Evolutionary conservation across 2,888 invertebrate genomes (phyloP).

Genomic region (Drosophila meridiana): DNA sequence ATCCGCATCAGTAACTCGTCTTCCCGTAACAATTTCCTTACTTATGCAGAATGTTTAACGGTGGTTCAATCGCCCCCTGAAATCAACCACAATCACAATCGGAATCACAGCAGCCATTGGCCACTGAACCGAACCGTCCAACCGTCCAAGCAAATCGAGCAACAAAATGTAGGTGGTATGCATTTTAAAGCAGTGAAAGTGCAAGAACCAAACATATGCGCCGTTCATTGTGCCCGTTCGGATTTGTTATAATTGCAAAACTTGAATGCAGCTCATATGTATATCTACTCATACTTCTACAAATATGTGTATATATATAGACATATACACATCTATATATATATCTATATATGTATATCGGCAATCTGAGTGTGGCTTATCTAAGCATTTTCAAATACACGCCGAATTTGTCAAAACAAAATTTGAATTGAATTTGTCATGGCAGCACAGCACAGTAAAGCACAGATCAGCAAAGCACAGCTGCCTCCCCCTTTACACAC

Average conservation of each 20-base stretch:
- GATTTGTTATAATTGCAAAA: conserved; percentile 51
- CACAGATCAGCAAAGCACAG: background rate
- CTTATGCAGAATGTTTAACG: conserved; percentile 76
- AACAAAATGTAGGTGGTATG: conserved; percentile 78
- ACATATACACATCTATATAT: conserved; percentile 1
- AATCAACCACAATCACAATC: conserved; percentile 13
- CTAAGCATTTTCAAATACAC: conserved; percentile 65
- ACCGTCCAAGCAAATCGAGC: conserved; percentile 50
- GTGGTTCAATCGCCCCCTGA: conserved; percentile 62
- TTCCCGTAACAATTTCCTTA: conserved; percentile 76
- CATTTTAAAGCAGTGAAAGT: conserved; percentile 78
- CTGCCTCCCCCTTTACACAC: background rate
- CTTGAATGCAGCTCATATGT: conserved; percentile 24
- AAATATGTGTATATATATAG: conserved; percentile 7
- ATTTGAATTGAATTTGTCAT: conserved; percentile 77
- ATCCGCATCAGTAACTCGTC: conserved; percentile 67
- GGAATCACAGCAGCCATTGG: conserved; percentile 41
- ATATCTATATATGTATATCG: conserved; percentile 1
- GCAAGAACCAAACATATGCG: conserved; percentile 62
- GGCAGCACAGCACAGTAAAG: conserved; percentile 22
- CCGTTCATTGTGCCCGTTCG: conserved; percentile 61
- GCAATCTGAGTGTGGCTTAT: conserved; percentile 49
- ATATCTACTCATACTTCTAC: background rate
- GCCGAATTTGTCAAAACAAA: conserved; percentile 74
- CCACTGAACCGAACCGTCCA: conserved; percentile 60